Percentiles rank a stretch among this genome's conserved stretches.
Evolutionary conservation across 2,113 vertebrate genomes (phyloP).

Genomic region (Uria aalge): DNA sequence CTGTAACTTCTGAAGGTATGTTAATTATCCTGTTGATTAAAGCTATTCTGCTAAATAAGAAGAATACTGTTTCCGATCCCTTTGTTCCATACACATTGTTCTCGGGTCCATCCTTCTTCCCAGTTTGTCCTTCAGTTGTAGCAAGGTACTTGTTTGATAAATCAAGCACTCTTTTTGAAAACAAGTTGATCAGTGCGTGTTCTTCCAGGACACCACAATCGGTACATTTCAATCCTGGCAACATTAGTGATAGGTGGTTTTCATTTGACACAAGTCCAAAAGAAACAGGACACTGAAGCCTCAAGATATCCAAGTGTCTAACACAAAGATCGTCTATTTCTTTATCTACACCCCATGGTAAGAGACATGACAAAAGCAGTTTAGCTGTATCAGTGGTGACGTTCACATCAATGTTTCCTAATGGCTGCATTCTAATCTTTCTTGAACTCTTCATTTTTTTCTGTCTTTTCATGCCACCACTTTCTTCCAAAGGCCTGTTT

Average conservation of each 20-base stretch:
- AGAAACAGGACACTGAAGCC: slow-evolving; percentile 63
- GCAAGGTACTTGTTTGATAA: slow-evolving; percentile 72
- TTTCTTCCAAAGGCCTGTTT: slow-evolving; percentile 27
- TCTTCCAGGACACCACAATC: slow-evolving; percentile 6
- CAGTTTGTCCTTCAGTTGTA: slow-evolving; percentile 33
- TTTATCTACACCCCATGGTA: slow-evolving; percentile 78
- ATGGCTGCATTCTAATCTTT: slow-evolving; percentile 33
- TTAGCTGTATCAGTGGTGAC: slow-evolving; percentile 60
- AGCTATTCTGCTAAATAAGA: slow-evolving; percentile 72
- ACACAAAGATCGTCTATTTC: slow-evolving; percentile 72
- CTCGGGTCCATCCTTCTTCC: background rate
- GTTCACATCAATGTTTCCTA: slow-evolving; percentile 40
- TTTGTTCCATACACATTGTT: background rate
- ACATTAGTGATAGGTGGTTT: slow-evolving; percentile 66
- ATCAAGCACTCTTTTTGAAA: slow-evolving; percentile 75
- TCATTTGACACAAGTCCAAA: slow-evolving; percentile 69
- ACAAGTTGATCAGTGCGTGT: slow-evolving; percentile 45
- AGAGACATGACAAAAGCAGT: slow-evolving; percentile 76
- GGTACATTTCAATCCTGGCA: slow-evolving; percentile 69
- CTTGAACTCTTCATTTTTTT: slow-evolving; percentile 76
- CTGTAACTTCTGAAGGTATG: slow-evolving; percentile 38
- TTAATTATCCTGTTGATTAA: slow-evolving; percentile 69
- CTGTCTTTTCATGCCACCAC: slow-evolving; percentile 47
- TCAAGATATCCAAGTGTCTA: slow-evolving; percentile 56
- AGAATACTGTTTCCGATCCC: slow-evolving; percentile 26